Percentiles rank a stretch among this genome's conserved stretches.
phyloP scores from a whole-genome alignment of 2,113 vertebrate genomes.

The Hepsetus odoe region DNA sequence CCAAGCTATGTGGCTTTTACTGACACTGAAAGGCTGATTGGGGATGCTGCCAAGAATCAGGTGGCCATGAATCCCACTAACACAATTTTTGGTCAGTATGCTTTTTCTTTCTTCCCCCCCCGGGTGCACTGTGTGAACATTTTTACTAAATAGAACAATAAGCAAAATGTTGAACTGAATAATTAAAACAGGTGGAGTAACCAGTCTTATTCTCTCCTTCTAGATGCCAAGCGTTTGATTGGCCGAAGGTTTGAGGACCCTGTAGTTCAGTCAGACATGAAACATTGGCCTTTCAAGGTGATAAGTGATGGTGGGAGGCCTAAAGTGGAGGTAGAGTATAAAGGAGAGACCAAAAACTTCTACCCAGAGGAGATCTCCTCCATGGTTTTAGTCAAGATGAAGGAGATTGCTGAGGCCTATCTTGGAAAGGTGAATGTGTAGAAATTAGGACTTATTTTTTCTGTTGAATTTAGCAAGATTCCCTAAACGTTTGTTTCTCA shows the following conservation, averaged over 20 bases:
- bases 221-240: constrained; percentile 81
- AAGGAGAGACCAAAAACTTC: constrained; percentile 76
- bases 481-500: not conserved
- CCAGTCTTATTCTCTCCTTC: not conserved
- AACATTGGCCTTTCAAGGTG: constrained; percentile 81
- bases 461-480: not conserved
- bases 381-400: constrained; percentile 81
- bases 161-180: not conserved
- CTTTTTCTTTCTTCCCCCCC: not conserved
- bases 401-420: constrained; percentile 82
- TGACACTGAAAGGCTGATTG: constrained; percentile 66
- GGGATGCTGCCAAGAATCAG: constrained; percentile 69
- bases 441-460: constrained; percentile 16
- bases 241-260: constrained; percentile 78
- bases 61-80: constrained; percentile 76
- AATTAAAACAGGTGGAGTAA: not conserved
- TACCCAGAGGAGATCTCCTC: constrained; percentile 80
- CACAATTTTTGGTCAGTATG: constrained; percentile 66
- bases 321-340: constrained; percentile 80
- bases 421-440: constrained; percentile 73
- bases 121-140: too few relatives aligned
- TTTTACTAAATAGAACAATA: constrained; percentile 70
- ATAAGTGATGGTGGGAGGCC: constrained; percentile 75
- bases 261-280: constrained; percentile 82
- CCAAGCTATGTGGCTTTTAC: constrained; percentile 72